Evolutionary conservation across 30 jellyfish, hydroid and myxozoan genomes (phyloP), one percentile per base, ranked within the genome.

Genomic region (Clytia hemisphaerica): DNA sequence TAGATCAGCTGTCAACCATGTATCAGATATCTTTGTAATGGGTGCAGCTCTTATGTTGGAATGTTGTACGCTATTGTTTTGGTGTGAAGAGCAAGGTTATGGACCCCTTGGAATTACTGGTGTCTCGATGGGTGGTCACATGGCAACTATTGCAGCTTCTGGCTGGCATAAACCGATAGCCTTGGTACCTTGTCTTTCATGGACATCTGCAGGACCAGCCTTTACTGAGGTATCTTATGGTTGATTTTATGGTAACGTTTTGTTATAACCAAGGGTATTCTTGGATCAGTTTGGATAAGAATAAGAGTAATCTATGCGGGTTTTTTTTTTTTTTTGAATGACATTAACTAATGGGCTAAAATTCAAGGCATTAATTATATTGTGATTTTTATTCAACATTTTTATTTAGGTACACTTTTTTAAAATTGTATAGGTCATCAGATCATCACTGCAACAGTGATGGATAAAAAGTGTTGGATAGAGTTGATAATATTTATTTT

Each of bases 181-280:
- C 4, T 58, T 86, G 66, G 77, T 86, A 4, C 96, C 96, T 24
- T 86, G 96, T 50, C 57, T 86, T 5, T 86, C 96, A 2, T 86
- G 96, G 96, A 73, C 92, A 36, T 79, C 96, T 26, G 96, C 96
- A 21, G 92, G 87, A n/a, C 96, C 96, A 25, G 93, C 74, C 24
- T 86, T 76, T 38, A 86, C 96, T 0, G 78, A 79, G 85, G 96
- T 86, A 78, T 40, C 53, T 40, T 10, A 40, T 7, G 10, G 14
- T 7, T 7, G 53, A 7, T 40, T 7, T 7, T 7, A 40, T 40
- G 53, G 53, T 16, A 40, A 40, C 53, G 16, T 40, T 40, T 10
- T 40, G 10, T 7, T 10, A 16, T 10, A 40, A 40, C 10, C 10
- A 16, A 7, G 16, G 53, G 53, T 10, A 10, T 40, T 40, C 10